These are phyloP conservation scores for Mandrillus leucophaeus DNA, from an alignment of 2,113 vertebrate genomes.

Conservation along the genomic window DNA sequence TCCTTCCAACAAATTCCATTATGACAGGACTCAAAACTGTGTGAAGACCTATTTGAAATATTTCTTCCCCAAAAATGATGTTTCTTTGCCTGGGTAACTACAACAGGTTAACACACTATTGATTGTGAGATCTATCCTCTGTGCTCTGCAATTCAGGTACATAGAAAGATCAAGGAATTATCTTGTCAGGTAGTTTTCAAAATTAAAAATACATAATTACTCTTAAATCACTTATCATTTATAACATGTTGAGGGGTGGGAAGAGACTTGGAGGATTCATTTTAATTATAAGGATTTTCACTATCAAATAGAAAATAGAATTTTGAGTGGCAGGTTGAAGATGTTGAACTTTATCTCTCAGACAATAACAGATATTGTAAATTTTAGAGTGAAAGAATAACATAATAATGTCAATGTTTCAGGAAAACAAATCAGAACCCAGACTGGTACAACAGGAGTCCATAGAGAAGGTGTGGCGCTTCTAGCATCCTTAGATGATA, in stretches of 20 bases:
- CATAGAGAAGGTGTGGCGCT: not conserved
- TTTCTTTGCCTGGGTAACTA: conserved; percentile 2
- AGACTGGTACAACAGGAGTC: not conserved
- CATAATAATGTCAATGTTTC: not conserved
- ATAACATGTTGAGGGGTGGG: not conserved
- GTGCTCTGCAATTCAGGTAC: conserved; percentile 1
- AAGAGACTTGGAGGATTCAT: not conserved
- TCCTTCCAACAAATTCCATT: not conserved
- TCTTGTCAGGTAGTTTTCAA: conserved; percentile 16
- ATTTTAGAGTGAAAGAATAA: not conserved
- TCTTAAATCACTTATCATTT: conserved; percentile 39
- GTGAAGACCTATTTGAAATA: conserved; percentile 23
- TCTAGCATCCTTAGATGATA: not conserved
- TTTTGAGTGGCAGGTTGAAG: conserved; percentile 13
- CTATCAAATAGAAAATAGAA: conserved; percentile 17
- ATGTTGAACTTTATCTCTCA: not conserved
- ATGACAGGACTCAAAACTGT: conserved; percentile 11
- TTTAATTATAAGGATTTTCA: conserved; percentile 31
- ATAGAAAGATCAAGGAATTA: conserved; percentile 7
- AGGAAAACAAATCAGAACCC: conserved; percentile 36
- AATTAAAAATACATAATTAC: conserved; percentile 38
- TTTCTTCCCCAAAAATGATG: conserved; percentile 27
- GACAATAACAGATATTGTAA: not conserved
- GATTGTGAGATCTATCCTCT: not conserved
- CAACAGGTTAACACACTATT: not conserved